Conservation (phyloP, 2,797 vertebrate species). For the Myotis vivesi region DNA sequence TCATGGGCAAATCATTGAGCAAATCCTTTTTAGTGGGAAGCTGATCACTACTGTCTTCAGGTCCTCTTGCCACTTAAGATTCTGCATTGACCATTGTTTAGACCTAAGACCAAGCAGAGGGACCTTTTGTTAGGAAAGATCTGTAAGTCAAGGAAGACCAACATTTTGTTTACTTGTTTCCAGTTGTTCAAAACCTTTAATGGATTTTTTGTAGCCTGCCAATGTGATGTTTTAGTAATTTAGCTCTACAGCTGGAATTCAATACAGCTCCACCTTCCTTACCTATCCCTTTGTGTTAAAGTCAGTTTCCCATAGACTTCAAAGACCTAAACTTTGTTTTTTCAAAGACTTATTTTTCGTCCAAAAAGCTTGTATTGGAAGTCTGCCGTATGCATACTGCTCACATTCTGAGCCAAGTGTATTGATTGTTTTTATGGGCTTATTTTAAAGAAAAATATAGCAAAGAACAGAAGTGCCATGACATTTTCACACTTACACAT, state of each 20-base stretch:
- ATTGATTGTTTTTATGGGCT: background rate
- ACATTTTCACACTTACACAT: background rate
- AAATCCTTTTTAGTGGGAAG: background rate
- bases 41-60: background rate
- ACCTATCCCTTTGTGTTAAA: background rate
- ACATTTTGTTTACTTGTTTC: background rate
- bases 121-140: background rate
- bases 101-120: background rate
- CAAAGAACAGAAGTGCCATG: background rate
- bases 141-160: background rate
- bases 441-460: conserved; percentile 37
- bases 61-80: background rate
- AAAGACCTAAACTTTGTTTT: background rate
- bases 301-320: background rate
- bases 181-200: background rate
- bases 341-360: background rate
- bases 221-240: background rate
- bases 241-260: background rate
- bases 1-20: background rate
- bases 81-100: background rate
- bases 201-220: background rate
- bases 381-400: background rate
- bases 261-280: background rate
- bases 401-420: background rate
- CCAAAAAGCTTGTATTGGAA: background rate